These are phyloP conservation scores for rat (Rattus norvegicus) DNA, from an alignment of 2,113 vertebrate genomes.

Conservation along the genomic window GRCr8 NC_086020.1:238787001-238787500, in stretches of 20 bases:
- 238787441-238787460: neutral
- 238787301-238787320: neutral
- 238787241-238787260: neutral
- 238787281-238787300: neutral
- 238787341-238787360: conserved; percentile 21
- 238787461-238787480: neutral
- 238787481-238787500: neutral
- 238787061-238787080: conserved; percentile 34
- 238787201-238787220: neutral
- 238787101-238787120: neutral
- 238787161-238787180: neutral
- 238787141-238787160: conserved; percentile 2
- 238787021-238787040: conserved; percentile 47
- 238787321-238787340: conserved; percentile 11
- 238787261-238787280: neutral
- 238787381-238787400: neutral
- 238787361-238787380: neutral
- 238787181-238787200: neutral
- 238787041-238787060: neutral
- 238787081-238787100: conserved; percentile 37
- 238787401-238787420: neutral
- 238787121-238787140: conserved; percentile 1
- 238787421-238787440: neutral
- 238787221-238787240: neutral
- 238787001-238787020: neutral